Percentiles rank a stretch among this genome's conserved stretches.
phyloP scores from a whole-genome alignment of 2,797 vertebrate genomes.

The Orientallactaga sibirica region DNA sequence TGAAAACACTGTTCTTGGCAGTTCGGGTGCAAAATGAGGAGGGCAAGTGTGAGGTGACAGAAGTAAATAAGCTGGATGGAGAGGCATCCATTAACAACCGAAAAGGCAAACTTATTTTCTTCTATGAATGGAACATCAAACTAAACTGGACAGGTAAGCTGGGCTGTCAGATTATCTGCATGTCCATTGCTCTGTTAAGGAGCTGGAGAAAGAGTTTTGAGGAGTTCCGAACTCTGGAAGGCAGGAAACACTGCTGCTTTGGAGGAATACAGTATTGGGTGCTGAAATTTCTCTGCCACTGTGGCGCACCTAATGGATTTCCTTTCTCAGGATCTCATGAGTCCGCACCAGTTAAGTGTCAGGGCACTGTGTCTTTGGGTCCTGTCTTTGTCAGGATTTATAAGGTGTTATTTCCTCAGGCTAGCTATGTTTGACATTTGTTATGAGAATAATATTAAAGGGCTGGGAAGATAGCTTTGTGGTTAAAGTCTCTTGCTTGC shows the following conservation, averaged over 20 bases:
- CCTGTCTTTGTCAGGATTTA: neutral
- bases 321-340: neutral
- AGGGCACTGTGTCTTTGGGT: neutral
- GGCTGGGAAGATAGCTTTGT: accelerated
- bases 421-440: neutral
- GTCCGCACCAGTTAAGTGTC: neutral
- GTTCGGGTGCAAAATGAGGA: conserved; percentile 92
- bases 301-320: neutral
- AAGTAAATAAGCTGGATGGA: conserved; percentile 95
- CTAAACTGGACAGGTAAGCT: conserved; percentile 94
- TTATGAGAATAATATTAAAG: neutral
- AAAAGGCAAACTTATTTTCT: conserved; percentile 99
- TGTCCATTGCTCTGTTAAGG: neutral
- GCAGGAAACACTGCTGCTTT: neutral
- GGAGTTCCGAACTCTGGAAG: neutral
- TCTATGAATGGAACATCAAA: conserved; percentile 97
- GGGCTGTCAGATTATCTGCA: neutral
- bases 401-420: neutral
- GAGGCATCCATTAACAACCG: conserved; percentile 99
- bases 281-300: neutral
- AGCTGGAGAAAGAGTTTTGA: neutral
- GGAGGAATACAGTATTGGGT: neutral
- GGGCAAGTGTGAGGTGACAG: conserved; percentile 95
- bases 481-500: too few relatives aligned
- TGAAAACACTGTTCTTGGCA: conserved; percentile 93